Evolutionary conservation across 1,140 invertebrate genomes (phyloP), one percentile per base, ranked within the genome.

Genomic region (Drosophila parvula): DNA sequence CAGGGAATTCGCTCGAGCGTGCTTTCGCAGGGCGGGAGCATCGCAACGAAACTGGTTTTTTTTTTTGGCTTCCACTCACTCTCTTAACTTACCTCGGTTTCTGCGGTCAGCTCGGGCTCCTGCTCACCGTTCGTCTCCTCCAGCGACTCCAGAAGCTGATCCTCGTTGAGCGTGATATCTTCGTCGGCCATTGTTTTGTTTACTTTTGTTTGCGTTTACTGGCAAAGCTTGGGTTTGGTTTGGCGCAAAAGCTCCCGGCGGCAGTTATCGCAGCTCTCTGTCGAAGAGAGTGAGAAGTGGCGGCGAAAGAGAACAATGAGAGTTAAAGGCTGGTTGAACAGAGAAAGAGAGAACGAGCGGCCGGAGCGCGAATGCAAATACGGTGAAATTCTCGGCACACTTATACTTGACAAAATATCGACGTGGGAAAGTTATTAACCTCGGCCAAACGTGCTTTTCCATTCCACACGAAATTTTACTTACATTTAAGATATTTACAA

Each of bases 61-160:
- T 69, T 27, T 34, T 40, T 40, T 40, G 55, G 43, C 36, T 32
- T 4, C 38, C n/a, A 44, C 27, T 7, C 16, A 27, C 14, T 57
- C 43, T 5, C 27, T n/a, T 5, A 28, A 78, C 86, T 91, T 77
- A 92, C 91, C 86, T 92, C 91, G 38, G 81, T 82, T 58, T 91
- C 90, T 78, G 81, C 90, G 56, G 74, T 68, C 28, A 92, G 56
- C 69, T 91, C 91, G 59, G 91, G 56, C 78, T 91, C 91, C 84
- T 91, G 84, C 47, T 91, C 91, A 43, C 91, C 90, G 74, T 92
- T 92, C 36, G 91, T 90, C 75, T 92, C 91, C 16, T 92, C 91
- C 69, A 92, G 73, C 59, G 91, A 92, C 63, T 92, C 91, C 77
- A 92, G 74, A 47, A 92, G 91, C 86, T 92, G 91, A 76, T 92